These are phyloP conservation scores for Chelon auratus DNA, from an alignment of 2,797 vertebrate genomes.

Conservation along the genomic window DNA sequence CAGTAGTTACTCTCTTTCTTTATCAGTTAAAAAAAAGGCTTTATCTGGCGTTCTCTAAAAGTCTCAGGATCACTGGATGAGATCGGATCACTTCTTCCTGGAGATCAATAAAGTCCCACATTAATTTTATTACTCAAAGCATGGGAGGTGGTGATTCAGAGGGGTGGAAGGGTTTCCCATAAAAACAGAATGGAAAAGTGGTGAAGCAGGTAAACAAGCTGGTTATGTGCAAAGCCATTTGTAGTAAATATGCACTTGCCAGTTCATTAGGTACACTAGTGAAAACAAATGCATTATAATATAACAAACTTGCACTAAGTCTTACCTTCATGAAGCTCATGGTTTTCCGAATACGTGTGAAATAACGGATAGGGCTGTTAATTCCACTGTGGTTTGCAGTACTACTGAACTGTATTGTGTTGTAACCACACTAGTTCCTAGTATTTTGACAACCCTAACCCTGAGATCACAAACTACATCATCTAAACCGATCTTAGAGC, in stretches of 20 bases:
- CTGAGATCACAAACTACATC: too few relatives aligned
- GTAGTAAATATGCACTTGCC: neutral
- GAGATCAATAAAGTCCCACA: conserved; percentile 4
- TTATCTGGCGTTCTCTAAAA: conserved; percentile 2
- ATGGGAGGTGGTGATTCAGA: neutral
- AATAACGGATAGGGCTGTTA: too few relatives aligned
- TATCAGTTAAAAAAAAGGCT: conserved; percentile 12
- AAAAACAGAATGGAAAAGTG: neutral
- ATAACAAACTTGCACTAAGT: too few relatives aligned
- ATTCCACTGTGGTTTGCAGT: too few relatives aligned
- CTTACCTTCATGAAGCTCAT: too few relatives aligned
- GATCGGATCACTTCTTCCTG: neutral
- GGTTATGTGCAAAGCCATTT: neutral
- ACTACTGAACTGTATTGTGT: too few relatives aligned
- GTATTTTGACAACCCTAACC: too few relatives aligned
- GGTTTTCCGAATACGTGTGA: too few relatives aligned
- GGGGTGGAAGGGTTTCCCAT: neutral
- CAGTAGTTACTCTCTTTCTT: conserved; percentile 1
- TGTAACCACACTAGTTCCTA: too few relatives aligned
- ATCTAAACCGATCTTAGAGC: too few relatives aligned
- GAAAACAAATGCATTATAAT: too few relatives aligned
- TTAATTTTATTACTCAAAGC: conserved; percentile 11
- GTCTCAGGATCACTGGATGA: conserved; percentile 14
- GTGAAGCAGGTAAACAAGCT: neutral
- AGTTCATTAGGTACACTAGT: too few relatives aligned